phyloP scores from a whole-genome alignment of 2,113 vertebrate species.

The Etia nguti region DNA sequence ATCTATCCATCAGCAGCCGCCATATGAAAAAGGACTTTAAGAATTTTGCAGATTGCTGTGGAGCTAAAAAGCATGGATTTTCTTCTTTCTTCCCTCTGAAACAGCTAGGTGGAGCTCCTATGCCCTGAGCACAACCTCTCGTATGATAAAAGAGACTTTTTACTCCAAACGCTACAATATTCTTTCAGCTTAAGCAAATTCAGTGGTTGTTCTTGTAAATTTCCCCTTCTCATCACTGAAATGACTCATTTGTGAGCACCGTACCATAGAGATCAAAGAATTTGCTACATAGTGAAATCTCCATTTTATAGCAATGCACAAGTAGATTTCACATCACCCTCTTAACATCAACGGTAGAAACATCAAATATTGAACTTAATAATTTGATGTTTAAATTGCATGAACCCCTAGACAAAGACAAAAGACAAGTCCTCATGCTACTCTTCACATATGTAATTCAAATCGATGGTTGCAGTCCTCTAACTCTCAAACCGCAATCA shows the following conservation, averaged over 20 bases:
- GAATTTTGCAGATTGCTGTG: background rate
- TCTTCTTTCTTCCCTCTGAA: background rate
- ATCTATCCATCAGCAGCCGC: background rate
- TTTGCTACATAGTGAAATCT: conserved; percentile 8
- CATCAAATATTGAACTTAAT: conserved; percentile 61
- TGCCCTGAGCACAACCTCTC: background rate
- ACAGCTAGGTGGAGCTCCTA: background rate
- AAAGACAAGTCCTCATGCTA: conserved; percentile 39
- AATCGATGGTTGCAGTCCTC: conserved; percentile 55
- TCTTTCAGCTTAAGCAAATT: conserved; percentile 29
- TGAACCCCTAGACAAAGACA: conserved; percentile 30
- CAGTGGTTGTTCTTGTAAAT: conserved; percentile 27
- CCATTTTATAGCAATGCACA: conserved; percentile 38
- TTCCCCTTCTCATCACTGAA: conserved; percentile 16
- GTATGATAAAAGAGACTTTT: background rate
- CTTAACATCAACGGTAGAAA: conserved; percentile 45
- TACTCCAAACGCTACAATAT: conserved; percentile 6
- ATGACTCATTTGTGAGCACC: conserved; percentile 6
- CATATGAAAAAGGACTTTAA: conserved; percentile 15
- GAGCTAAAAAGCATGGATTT: background rate
- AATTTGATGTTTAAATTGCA: conserved; percentile 59
- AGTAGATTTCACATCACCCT: conserved; percentile 53
- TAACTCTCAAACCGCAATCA: conserved; percentile 65
- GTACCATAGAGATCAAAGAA: conserved; percentile 6
- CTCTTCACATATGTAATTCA: conserved; percentile 61